A percentile compares a stretch with the other conserved stretches of the same genome.
These are phyloP conservation scores for Ectropis crepuscularia DNA, from an alignment of 2,888 invertebrate genomes.

Conservation along the genomic window DNA sequence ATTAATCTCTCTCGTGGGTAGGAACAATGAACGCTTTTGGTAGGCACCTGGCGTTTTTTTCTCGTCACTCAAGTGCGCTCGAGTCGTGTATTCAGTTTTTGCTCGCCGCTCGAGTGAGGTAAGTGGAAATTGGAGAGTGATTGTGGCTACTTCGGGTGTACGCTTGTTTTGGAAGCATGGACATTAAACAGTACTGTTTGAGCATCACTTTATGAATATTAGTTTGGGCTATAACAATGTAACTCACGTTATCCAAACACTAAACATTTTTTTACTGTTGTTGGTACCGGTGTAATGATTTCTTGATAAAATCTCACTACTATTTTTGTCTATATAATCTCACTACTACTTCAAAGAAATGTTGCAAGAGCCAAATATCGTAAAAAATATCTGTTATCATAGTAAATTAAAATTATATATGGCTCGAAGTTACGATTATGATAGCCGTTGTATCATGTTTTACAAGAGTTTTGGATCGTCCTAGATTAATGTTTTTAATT, in stretches of 20 bases:
- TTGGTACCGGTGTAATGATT: no score
- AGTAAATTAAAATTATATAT: background rate
- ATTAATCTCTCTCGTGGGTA: slow-evolving; percentile 80
- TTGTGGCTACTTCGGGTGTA: slow-evolving; percentile 53
- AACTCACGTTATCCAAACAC: slow-evolving; percentile 6
- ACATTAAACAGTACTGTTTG: slow-evolving; percentile 34
- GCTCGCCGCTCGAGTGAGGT: slow-evolving; percentile 61
- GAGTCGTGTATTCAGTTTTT: slow-evolving; percentile 73
- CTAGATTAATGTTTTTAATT: slow-evolving; percentile 48
- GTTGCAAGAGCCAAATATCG: background rate
- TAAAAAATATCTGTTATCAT: slow-evolving; percentile 4
- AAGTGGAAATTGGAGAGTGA: slow-evolving; percentile 63
- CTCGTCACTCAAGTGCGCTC: slow-evolving; percentile 68
- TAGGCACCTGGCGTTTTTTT: slow-evolving; percentile 83
- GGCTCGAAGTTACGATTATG: slow-evolving; percentile 6
- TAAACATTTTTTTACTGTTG: background rate
- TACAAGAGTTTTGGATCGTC: slow-evolving; percentile 23
- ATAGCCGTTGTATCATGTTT: slow-evolving; percentile 11
- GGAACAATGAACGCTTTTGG: slow-evolving; percentile 81
- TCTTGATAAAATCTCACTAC: no score
- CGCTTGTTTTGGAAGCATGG: slow-evolving; percentile 39
- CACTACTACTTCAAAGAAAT: background rate
- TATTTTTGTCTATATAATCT: no score
- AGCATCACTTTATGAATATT: slow-evolving; percentile 28
- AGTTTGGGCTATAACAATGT: slow-evolving; percentile 17